phyloP scores from a whole-genome alignment of 2,797 vertebrate species.

The Zonotrichia albicollis region DNA sequence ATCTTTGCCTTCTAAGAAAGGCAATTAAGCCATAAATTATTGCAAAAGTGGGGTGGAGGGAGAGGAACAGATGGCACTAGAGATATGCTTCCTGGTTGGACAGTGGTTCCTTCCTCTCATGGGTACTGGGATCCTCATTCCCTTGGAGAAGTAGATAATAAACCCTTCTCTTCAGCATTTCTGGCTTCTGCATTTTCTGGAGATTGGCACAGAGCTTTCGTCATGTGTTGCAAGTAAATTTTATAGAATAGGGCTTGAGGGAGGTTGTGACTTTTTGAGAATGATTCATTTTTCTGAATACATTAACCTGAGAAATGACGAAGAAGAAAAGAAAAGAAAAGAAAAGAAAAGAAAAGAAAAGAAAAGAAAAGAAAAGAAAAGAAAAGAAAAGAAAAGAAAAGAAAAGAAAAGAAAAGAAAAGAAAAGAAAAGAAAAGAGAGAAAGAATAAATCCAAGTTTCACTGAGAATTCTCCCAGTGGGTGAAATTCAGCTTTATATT shows the following conservation, averaged over 20 bases:
- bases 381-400: too few relatives aligned
- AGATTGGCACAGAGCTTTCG: not conserved
- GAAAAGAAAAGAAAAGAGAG: not conserved
- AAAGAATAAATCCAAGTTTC: not conserved
- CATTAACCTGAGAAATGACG: not conserved
- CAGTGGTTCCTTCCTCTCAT: not conserved
- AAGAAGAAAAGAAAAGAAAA: not conserved
- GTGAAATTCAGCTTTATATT: not conserved
- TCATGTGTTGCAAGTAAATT: fast-evolving
- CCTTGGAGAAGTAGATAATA: not conserved
- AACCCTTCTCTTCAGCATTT: not conserved
- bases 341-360: too few relatives aligned
- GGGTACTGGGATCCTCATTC: not conserved
- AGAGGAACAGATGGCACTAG: not conserved
- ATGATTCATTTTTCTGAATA: not conserved
- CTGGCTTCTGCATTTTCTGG: not conserved
- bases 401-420: too few relatives aligned
- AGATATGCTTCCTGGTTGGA: not conserved
- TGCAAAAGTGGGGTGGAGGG: fast-evolving
- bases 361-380: too few relatives aligned
- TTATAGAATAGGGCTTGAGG: not conserved
- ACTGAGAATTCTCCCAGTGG: fast-evolving
- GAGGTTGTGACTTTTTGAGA: not conserved
- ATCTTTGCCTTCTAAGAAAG: not conserved
- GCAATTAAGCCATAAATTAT: not conserved